Evolutionary conservation across 2,797 vertebrate species (phyloP).

Genomic region (Caiman crocodilus): DNA sequence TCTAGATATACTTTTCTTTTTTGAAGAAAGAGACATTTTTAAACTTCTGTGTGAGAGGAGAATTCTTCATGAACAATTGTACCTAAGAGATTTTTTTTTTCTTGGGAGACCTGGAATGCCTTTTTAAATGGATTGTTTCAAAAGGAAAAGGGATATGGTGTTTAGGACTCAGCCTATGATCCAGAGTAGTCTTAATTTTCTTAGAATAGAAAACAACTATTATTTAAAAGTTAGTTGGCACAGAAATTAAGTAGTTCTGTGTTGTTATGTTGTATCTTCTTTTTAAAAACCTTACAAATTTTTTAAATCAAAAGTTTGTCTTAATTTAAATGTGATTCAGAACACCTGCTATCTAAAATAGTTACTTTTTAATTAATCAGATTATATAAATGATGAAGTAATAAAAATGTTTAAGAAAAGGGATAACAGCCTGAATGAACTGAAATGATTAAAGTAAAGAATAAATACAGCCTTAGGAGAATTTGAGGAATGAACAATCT

Average conservation of each 20-base stretch:
- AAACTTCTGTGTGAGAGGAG: too few species aligned
- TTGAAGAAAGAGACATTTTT: neutral
- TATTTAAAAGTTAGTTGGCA: neutral
- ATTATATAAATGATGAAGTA: neutral
- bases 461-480: fast-evolving
- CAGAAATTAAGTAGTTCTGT: neutral
- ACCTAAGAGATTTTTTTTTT: neutral
- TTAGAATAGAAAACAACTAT: neutral
- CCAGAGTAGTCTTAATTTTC: neutral
- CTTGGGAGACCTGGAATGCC: neutral
- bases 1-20: neutral
- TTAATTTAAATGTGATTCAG: neutral
- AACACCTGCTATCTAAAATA: neutral
- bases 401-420: neutral
- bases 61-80: too few species aligned
- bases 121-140: neutral
- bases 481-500: neutral
- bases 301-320: neutral
- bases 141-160: neutral
- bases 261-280: too few species aligned
- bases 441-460: neutral
- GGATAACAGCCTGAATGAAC: neutral
- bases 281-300: too few species aligned
- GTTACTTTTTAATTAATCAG: neutral
- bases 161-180: neutral